Evolutionary conservation across 2,888 invertebrate species (phyloP).

Genomic region (Coremacera marginata): DNA sequence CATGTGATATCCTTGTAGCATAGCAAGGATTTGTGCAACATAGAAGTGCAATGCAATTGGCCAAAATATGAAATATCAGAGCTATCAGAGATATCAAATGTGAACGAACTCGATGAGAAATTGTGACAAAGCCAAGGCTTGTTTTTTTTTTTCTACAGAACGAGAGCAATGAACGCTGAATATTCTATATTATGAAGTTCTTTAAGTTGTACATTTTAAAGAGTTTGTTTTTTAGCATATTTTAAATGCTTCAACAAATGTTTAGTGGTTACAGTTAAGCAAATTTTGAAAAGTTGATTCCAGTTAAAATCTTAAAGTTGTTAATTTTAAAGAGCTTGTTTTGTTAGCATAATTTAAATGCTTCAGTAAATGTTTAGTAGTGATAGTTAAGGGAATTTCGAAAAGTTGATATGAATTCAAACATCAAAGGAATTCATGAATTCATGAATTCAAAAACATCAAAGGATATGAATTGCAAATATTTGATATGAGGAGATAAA

Average conservation of each 20-base stretch:
- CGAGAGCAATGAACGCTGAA: conserved; percentile 9
- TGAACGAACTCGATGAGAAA: conserved; percentile 22
- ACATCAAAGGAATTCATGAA: too few relatives aligned
- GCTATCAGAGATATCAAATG: conserved; percentile 10
- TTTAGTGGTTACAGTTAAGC: too few relatives aligned
- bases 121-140: conserved; percentile 22
- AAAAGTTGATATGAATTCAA: too few relatives aligned
- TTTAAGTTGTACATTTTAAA: not conserved
- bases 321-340: not conserved
- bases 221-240: not conserved
- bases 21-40: not conserved
- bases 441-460: too few relatives aligned
- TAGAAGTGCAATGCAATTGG: conserved; percentile 3
- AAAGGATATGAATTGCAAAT: too few relatives aligned
- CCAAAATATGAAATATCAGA: conserved; percentile 16
- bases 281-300: too few relatives aligned
- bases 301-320: too few relatives aligned
- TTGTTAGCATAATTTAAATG: too few relatives aligned
- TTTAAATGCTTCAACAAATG: too few relatives aligned
- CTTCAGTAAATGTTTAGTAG: too few relatives aligned
- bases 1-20: not conserved
- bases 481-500: too few relatives aligned
- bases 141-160: not conserved
- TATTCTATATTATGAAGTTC: not conserved
- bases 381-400: too few relatives aligned